Evolutionary conservation across 2,888 invertebrate species (phyloP).

Genomic region (Morpho achilles): DNA sequence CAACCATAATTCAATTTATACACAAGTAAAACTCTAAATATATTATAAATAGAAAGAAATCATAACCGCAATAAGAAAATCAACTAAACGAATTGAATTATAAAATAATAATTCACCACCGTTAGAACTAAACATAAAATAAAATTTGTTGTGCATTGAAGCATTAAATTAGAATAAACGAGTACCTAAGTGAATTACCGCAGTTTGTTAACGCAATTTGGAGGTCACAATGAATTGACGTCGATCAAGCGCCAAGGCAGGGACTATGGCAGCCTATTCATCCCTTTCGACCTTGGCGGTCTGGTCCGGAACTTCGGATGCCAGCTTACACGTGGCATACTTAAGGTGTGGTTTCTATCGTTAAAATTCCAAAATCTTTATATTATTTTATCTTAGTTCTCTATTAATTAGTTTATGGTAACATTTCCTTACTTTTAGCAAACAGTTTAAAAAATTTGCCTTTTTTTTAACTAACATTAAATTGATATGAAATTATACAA

Average conservation of each 20-base stretch:
- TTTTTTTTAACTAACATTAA: no score
- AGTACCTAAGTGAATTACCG: conserved; percentile 22
- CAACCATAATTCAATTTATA: no score
- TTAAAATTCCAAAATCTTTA: no score
- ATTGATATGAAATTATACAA: no score
- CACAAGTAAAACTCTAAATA: no score
- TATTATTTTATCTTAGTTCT: no score
- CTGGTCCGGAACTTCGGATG: conserved; percentile 36
- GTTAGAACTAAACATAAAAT: conserved; percentile 14
- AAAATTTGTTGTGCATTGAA: conserved; percentile 20
- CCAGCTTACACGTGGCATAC: conserved; percentile 44
- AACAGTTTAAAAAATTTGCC: no score
- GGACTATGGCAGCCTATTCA: conserved; percentile 32
- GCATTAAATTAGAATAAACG: conserved; percentile 26
- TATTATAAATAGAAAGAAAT: no score
- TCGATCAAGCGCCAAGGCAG: conserved; percentile 36
- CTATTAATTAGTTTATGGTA: no score
- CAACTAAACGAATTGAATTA: background rate
- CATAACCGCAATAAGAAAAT: no score
- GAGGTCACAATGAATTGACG: conserved; percentile 34
- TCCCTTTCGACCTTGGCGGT: conserved; percentile 45
- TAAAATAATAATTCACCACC: conserved; percentile 11
- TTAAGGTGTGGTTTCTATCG: conserved; percentile 34
- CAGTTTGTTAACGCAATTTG: conserved; percentile 28
- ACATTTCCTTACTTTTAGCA: no score